phyloP scores from a whole-genome alignment of 1,140 invertebrate genomes.

The Drosophila sulfurigaster region DNA sequence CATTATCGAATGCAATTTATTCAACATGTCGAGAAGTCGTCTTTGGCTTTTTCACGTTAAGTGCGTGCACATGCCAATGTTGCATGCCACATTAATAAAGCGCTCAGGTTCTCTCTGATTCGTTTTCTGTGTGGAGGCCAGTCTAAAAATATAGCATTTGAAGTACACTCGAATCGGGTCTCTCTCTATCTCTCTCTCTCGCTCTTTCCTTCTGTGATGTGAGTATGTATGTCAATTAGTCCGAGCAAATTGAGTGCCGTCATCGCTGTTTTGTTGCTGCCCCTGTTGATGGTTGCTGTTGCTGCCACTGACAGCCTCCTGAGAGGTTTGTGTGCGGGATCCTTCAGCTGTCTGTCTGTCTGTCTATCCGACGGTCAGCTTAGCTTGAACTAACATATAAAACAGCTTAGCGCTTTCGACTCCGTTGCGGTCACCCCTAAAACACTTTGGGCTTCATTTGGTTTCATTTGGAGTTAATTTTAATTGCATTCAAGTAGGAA shows the following conservation, averaged over 20 bases:
- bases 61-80: slow-evolving; percentile 14
- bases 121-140: slow-evolving; percentile 31
- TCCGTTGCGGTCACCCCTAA: slow-evolving; percentile 56
- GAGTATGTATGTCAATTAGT: slow-evolving; percentile 78
- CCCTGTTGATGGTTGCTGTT: background rate
- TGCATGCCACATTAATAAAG: slow-evolving; percentile 58
- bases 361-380: slow-evolving; percentile 3
- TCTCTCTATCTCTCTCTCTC: too few species aligned
- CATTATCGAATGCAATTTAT: background rate
- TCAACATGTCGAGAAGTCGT: background rate
- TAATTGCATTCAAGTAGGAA: slow-evolving; percentile 79
- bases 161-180: slow-evolving; percentile 53
- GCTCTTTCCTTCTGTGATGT: slow-evolving; percentile 1
- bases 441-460: slow-evolving; percentile 46
- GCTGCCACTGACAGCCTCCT: slow-evolving; percentile 22
- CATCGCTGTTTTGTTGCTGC: slow-evolving; percentile 11
- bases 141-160: slow-evolving; percentile 63
- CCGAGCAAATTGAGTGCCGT: slow-evolving; percentile 69
- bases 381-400: background rate
- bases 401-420: background rate
- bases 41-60: background rate
- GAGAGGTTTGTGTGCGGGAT: slow-evolving; percentile 17
- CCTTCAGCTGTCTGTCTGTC: slow-evolving; percentile 19
- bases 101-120: slow-evolving; percentile 51
- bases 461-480: slow-evolving; percentile 74